Evolutionary conservation across 2,888 invertebrate genomes (phyloP).

Genomic region (Augochlorella aurata): DNA sequence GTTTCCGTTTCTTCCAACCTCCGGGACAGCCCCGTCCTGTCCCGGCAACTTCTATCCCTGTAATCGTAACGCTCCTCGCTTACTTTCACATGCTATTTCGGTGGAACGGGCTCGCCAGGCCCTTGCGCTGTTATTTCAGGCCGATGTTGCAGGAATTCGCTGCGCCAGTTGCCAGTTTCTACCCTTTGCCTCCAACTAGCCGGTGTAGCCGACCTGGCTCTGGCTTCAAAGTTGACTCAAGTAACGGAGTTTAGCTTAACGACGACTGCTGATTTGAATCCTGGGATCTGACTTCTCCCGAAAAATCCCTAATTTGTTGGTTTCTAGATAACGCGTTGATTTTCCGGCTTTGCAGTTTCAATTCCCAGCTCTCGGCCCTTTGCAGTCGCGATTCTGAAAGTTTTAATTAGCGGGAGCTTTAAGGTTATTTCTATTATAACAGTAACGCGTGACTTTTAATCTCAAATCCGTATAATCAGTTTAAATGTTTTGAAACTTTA

Average conservation of each 20-base stretch:
- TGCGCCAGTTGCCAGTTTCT: neutral
- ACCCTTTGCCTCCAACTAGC: neutral
- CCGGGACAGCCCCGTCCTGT: neutral
- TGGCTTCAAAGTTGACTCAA: neutral
- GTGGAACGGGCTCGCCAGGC: neutral
- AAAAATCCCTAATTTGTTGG: neutral
- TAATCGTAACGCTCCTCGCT: conserved; percentile 27
- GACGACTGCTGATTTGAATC: neutral
- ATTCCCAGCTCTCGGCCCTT: neutral
- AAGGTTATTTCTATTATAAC: no score
- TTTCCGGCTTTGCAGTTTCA: neutral
- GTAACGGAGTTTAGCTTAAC: neutral
- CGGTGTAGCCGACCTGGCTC: neutral
- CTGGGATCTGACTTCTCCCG: neutral
- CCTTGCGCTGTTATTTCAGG: neutral
- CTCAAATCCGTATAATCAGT: no score
- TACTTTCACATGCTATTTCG: conserved; percentile 21
- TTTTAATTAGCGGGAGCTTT: neutral
- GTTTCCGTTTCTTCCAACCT: neutral
- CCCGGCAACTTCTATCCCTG: neutral
- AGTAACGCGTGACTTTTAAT: no score
- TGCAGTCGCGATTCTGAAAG: neutral
- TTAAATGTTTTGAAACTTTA: no score
- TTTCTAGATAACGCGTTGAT: neutral
- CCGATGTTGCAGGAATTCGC: neutral